These are phyloP conservation scores for Chloroceryle amazona DNA, from an alignment of 2,797 vertebrate genomes.

Conservation along the genomic window DNA sequence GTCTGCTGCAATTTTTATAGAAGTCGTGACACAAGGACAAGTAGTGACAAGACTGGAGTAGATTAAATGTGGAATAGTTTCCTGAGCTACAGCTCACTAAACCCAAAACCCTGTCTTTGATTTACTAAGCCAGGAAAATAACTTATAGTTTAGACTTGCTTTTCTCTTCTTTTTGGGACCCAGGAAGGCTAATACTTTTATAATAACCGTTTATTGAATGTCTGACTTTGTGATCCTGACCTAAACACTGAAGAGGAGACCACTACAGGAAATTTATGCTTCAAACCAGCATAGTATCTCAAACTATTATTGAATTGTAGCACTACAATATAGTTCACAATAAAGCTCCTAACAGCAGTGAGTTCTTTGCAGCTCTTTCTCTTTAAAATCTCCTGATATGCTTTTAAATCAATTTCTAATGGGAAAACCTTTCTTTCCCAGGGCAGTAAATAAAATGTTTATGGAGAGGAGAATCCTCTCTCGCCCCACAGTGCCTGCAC, in stretches of 20 bases:
- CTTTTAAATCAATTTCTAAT: conserved; percentile 53
- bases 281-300: conserved; percentile 30
- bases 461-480: background rate
- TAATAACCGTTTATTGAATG: conserved; percentile 65
- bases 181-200: conserved; percentile 33
- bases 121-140: conserved; percentile 58
- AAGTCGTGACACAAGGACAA: background rate
- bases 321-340: conserved; percentile 42
- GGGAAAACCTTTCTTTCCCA: conserved; percentile 27
- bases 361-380: conserved; percentile 44
- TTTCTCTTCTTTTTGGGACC: conserved; percentile 25
- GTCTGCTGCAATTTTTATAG: background rate
- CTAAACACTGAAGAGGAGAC: conserved; percentile 45
- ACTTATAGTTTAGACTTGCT: conserved; percentile 22
- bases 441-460: conserved; percentile 31
- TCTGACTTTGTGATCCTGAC: conserved; percentile 60
- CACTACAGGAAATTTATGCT: conserved; percentile 63
- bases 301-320: conserved; percentile 64
- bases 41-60: background rate
- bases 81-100: conserved; percentile 17
- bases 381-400: conserved; percentile 50
- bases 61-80: conserved; percentile 4
- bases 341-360: conserved; percentile 40
- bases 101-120: conserved; percentile 7
- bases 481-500: background rate